These are phyloP conservation scores for Trichomycterus rosablanca DNA, from an alignment of 2,113 vertebrate species.

Conservation along the genomic window DNA sequence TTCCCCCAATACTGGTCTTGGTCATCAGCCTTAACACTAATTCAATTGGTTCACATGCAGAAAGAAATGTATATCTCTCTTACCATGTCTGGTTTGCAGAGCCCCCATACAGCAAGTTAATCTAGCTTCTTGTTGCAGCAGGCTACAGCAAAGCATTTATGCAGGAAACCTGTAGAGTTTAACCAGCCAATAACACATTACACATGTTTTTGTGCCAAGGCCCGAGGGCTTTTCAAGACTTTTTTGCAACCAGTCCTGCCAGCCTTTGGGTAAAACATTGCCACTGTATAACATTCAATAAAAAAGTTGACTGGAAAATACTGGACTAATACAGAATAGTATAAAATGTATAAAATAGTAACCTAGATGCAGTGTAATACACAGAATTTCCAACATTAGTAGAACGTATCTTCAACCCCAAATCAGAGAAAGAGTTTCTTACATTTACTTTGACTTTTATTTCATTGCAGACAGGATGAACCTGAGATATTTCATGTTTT, in stretches of 20 bases:
- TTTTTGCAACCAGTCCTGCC: not conserved
- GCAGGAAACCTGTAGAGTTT: constrained; percentile 24
- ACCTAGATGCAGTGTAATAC: no score
- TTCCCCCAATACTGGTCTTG: not conserved
- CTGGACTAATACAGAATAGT: no score
- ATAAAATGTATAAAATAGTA: no score
- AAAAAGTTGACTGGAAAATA: no score
- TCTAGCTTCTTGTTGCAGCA: not conserved
- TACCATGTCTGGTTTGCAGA: not conserved
- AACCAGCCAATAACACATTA: constrained; percentile 35
- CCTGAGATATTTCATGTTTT: no score
- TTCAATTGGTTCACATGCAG: not conserved
- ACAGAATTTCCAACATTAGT: no score
- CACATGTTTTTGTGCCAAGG: constrained; percentile 22
- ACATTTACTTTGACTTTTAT: no score
- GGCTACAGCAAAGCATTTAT: constrained; percentile 13
- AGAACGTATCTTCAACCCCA: no score
- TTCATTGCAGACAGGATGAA: no score
- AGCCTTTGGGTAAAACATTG: constrained; percentile 18
- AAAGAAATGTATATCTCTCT: constrained; percentile 28
- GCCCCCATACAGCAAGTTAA: constrained; percentile 4
- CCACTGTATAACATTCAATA: constrained; percentile 31
- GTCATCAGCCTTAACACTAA: constrained; percentile 4
- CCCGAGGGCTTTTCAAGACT: constrained; percentile 20
- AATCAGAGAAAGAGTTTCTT: no score